These are phyloP conservation scores for Siniperca knerii DNA, from an alignment of 2,113 vertebrate genomes.

Conservation along the genomic window DNA sequence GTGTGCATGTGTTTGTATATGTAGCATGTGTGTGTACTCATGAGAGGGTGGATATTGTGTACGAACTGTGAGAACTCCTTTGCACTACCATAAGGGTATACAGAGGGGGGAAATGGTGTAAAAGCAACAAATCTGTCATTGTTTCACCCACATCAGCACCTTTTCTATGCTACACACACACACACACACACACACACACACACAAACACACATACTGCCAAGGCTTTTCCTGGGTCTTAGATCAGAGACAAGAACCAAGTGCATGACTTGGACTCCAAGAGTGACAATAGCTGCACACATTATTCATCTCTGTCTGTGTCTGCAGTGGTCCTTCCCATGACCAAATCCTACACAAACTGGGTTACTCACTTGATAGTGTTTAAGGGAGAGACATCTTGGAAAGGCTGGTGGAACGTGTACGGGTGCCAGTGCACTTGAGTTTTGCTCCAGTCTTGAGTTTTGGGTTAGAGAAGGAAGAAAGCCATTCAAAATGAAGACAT, in stretches of 20 bases:
- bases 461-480: neutral
- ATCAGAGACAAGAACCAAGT: constrained; percentile 43
- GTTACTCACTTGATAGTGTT: constrained; percentile 44
- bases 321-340: constrained; percentile 65
- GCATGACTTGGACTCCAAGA: constrained; percentile 54
- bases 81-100: constrained; percentile 8
- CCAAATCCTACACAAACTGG: constrained; percentile 56
- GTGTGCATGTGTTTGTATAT: constrained; percentile 23
- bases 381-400: constrained; percentile 52
- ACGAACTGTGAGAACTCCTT: constrained; percentile 49
- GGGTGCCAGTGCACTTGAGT: constrained; percentile 43
- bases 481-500: constrained; percentile 35
- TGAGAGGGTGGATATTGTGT: constrained; percentile 1
- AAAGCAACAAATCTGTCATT: constrained; percentile 77
- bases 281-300: constrained; percentile 57
- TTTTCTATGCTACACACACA: constrained; percentile 33
- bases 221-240: constrained; percentile 40
- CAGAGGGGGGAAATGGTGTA: constrained; percentile 6
- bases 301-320: constrained; percentile 38
- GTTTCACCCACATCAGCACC: constrained; percentile 79
- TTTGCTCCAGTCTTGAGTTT: constrained; percentile 29
- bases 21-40: constrained; percentile 12
- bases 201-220: constrained; percentile 24
- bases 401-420: constrained; percentile 32
- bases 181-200: constrained; percentile 31